These are phyloP conservation scores for Xerus rutilus DNA, from an alignment of 2,797 vertebrate species.

Conservation along the genomic window DNA sequence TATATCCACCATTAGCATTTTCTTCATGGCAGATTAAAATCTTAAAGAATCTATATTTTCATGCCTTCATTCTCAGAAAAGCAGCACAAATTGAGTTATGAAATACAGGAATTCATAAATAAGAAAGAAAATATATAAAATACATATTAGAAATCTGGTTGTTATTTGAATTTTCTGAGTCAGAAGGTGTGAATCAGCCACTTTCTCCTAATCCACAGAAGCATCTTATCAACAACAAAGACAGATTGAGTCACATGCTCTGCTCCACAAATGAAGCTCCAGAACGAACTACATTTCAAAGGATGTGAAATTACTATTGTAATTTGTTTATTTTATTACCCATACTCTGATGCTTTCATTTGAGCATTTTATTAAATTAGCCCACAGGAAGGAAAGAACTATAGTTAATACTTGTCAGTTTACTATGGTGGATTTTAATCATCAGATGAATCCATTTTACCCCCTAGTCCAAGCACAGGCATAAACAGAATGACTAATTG, in stretches of 20 bases:
- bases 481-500: background rate
- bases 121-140: conserved; percentile 40
- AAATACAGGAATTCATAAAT: conserved; percentile 64
- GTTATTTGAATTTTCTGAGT: conserved; percentile 58
- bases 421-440: background rate
- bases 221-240: background rate
- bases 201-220: background rate
- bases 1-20: conserved; percentile 14
- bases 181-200: background rate
- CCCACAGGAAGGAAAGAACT: conserved; percentile 3
- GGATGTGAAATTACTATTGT: conserved; percentile 46
- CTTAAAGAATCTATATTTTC: conserved; percentile 28
- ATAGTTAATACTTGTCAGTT: background rate
- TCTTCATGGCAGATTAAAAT: conserved; percentile 34
- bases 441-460: background rate
- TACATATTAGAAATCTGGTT: conserved; percentile 10
- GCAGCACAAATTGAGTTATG: conserved; percentile 58
- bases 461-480: background rate
- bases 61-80: conserved; percentile 44
- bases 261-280: background rate
- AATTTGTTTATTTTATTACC: background rate
- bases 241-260: background rate
- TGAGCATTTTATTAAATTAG: conserved; percentile 44
- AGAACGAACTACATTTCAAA: conserved; percentile 37
- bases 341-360: background rate